A percentile compares a stretch with the other conserved stretches of the same genome.
Conservation (phyloP, 2,797 vertebrate genomes). For the Carcharodon carcharias region DNA sequence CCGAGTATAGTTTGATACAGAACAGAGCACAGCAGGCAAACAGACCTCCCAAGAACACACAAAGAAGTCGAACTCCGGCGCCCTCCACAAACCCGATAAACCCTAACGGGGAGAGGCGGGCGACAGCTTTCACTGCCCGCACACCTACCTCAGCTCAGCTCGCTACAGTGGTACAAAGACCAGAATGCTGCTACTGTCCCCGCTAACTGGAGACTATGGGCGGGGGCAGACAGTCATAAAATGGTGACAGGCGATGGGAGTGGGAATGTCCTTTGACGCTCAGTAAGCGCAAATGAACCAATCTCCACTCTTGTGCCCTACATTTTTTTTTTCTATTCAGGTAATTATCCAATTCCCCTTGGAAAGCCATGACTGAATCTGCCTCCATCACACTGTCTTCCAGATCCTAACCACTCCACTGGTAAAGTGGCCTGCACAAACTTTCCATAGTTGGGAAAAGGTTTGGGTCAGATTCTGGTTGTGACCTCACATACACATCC, state of each 20-base stretch:
- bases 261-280: not conserved
- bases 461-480: too few species aligned
- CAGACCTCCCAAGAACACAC: not conserved
- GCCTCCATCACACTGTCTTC: too few species aligned
- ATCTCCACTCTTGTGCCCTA: not conserved
- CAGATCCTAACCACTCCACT: too few species aligned
- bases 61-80: not conserved
- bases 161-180: not conserved
- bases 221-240: not conserved
- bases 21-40: not conserved
- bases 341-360: not conserved
- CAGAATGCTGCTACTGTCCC: not conserved
- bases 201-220: not conserved
- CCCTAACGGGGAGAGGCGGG: too few species aligned
- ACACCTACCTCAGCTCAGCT: not conserved
- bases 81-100: too few species aligned
- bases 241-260: not conserved
- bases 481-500: too few species aligned
- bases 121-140: too few species aligned
- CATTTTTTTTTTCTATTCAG: not conserved
- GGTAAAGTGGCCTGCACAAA: too few species aligned
- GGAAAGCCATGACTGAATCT: too few species aligned
- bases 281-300: not conserved
- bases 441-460: too few species aligned
- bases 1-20: not conserved